A percentile compares a stretch with the other conserved stretches of the same genome.
These are phyloP conservation scores for Sorex araneus DNA, from an alignment of 2,113 vertebrate genomes.

Conservation along the genomic window DNA sequence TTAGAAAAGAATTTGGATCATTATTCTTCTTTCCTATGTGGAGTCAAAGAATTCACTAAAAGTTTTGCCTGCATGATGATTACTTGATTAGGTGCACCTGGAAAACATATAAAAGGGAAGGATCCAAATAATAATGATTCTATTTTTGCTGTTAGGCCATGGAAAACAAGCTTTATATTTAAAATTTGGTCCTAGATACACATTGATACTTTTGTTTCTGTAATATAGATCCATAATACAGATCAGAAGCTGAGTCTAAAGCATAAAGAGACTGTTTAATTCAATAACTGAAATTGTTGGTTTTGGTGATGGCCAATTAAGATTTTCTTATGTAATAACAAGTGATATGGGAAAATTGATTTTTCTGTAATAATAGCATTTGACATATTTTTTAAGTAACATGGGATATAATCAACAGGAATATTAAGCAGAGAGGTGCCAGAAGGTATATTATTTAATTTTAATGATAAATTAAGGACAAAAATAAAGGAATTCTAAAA, in stretches of 20 bases:
- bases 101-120: constrained; percentile 23
- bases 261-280: neutral
- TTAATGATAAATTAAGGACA: neutral
- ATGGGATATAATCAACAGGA: neutral
- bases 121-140: neutral
- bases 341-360: neutral
- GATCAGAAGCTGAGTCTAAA: neutral
- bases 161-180: constrained; percentile 22
- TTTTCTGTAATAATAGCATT: neutral
- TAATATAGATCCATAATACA: neutral
- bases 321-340: constrained; percentile 10
- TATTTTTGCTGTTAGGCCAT: neutral
- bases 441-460: neutral
- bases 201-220: neutral
- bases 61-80: constrained; percentile 40
- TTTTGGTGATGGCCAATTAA: neutral
- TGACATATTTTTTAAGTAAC: neutral
- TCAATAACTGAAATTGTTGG: constrained; percentile 22
- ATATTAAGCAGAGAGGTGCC: neutral
- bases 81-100: constrained; percentile 43
- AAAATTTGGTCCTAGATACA: neutral
- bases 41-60: constrained; percentile 37
- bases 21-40: constrained; percentile 48
- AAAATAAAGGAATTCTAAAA: neutral
- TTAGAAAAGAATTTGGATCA: constrained; percentile 36